A percentile compares a stretch with the other conserved stretches of the same genome.
These are phyloP conservation scores for Macrobrachium rosenbergii DNA, from an alignment of 1,140 invertebrate genomes.

Conservation along the genomic window DNA sequence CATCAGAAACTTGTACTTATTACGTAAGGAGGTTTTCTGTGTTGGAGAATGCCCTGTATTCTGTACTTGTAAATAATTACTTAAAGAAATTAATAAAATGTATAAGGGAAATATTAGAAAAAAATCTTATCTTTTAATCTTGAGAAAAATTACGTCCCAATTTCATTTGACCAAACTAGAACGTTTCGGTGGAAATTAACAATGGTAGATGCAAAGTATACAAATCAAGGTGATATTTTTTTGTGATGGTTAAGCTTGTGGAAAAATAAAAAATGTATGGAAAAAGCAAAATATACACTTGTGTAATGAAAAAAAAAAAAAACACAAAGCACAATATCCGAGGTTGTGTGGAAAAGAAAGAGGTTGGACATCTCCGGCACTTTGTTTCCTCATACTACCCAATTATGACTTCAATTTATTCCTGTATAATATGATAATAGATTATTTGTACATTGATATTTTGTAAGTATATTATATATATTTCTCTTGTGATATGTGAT, in stretches of 20 bases:
- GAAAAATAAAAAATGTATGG: neutral
- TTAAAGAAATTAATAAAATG: too few relatives aligned
- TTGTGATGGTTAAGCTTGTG: neutral
- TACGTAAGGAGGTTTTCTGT: too few relatives aligned
- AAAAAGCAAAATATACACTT: neutral
- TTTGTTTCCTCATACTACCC: conserved; percentile 8
- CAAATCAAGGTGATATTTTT: too few relatives aligned
- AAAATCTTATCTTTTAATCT: too few relatives aligned
- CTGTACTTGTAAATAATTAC: too few relatives aligned
- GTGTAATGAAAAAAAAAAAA: conserved; percentile 1
- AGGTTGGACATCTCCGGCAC: conserved; percentile 9
- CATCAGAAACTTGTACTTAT: too few relatives aligned
- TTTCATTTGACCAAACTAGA: too few relatives aligned
- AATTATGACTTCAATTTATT: conserved; percentile 25
- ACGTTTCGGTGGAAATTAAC: too few relatives aligned
- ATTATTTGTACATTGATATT: conserved; percentile 59
- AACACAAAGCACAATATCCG: neutral
- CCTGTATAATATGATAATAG: conserved; percentile 32
- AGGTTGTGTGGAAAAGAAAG: conserved; percentile 20
- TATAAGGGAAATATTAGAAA: too few relatives aligned
- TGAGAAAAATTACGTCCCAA: too few relatives aligned
- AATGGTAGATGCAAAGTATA: too few relatives aligned
- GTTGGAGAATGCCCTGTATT: too few relatives aligned
- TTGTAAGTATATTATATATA: conserved; percentile 47
- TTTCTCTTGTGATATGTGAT: conserved; percentile 49